These are phyloP conservation scores for Caracal caracal DNA, from an alignment of 2,113 vertebrate genomes.

Conservation along the genomic window DNA sequence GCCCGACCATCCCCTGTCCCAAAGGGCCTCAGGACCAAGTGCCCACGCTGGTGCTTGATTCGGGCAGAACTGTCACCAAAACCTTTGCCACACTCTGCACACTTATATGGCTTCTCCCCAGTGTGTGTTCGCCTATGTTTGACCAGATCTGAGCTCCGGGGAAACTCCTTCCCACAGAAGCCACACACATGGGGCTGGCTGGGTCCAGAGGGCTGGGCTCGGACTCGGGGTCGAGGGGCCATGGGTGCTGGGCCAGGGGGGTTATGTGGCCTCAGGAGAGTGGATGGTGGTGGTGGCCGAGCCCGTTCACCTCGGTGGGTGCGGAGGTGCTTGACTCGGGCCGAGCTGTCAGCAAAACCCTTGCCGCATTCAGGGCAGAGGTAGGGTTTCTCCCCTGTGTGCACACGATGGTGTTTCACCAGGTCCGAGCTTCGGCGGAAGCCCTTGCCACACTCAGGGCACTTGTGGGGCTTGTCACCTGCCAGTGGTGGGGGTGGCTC, in stretches of 20 bases:
- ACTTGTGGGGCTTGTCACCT: conserved; percentile 71
- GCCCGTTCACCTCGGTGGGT: conserved; percentile 74
- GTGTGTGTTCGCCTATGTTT: conserved; percentile 82
- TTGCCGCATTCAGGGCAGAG: conserved; percentile 85
- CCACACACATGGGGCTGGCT: conserved; percentile 72
- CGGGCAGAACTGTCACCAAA: conserved; percentile 81
- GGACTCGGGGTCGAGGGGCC: conserved; percentile 20
- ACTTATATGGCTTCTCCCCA: conserved; percentile 80
- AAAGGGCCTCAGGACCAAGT: conserved; percentile 75
- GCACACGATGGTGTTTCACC: conserved; percentile 85
- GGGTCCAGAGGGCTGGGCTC: conserved; percentile 64
- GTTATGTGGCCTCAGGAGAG: conserved; percentile 71
- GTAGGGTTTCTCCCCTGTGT: conserved; percentile 83
- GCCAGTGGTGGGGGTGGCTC: conserved; percentile 71
- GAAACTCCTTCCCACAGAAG: conserved; percentile 81
- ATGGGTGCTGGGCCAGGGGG: conserved; percentile 60
- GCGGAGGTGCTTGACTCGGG: conserved; percentile 78
- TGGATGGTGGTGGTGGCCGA: conserved; percentile 50
- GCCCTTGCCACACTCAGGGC: conserved; percentile 80
- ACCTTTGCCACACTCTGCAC: conserved; percentile 78
- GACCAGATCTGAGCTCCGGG: conserved; percentile 80
- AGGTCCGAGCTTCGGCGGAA: conserved; percentile 81
- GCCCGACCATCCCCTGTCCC: conserved; percentile 54
- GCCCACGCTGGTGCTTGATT: conserved; percentile 79
- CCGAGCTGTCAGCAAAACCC: conserved; percentile 78